Evolutionary conservation across 1,140 invertebrate species (phyloP).

Genomic region (Pseudomyrmex pallidus): DNA sequence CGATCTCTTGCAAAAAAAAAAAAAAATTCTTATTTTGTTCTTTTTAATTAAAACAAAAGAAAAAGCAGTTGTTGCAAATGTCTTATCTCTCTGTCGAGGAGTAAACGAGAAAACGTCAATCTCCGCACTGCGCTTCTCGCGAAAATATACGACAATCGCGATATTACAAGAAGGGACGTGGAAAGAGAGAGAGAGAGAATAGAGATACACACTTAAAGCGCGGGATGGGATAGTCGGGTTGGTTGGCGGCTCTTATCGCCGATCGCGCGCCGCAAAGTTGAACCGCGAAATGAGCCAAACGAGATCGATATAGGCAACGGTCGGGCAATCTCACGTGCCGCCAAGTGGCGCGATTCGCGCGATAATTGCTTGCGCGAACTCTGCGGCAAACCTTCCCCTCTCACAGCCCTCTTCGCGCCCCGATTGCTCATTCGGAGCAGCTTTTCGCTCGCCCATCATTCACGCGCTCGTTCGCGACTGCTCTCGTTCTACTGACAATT

Average conservation of each 20-base stretch:
- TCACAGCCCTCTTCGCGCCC: background rate
- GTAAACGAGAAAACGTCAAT: background rate
- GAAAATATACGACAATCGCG: background rate
- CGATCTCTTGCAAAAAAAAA: background rate
- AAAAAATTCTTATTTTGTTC: background rate
- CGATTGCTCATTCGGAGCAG: slow-evolving; percentile 59
- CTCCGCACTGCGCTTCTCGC: background rate
- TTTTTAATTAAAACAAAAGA: background rate
- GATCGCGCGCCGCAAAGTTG: slow-evolving; percentile 69
- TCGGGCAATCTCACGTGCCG: slow-evolving; percentile 66
- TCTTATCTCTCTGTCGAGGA: too few species aligned
- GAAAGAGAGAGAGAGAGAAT: background rate
- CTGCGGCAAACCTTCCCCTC: slow-evolving; percentile 50
- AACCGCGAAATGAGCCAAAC: slow-evolving; percentile 70
- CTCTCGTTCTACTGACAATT: slow-evolving; percentile 76
- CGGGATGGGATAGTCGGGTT: background rate
- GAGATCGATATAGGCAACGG: slow-evolving; percentile 71
- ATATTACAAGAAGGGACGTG: background rate
- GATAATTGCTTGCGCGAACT: slow-evolving; percentile 79
- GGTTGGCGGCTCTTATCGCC: slow-evolving; percentile 64
- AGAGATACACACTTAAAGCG: too few species aligned
- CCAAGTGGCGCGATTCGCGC: slow-evolving; percentile 72
- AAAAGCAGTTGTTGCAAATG: too few species aligned
- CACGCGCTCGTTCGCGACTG: slow-evolving; percentile 72
- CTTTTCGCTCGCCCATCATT: slow-evolving; percentile 72